These are phyloP conservation scores for Adelognathus sp. DNA, from an alignment of 2,888 invertebrate genomes.

Conservation along the genomic window DNA sequence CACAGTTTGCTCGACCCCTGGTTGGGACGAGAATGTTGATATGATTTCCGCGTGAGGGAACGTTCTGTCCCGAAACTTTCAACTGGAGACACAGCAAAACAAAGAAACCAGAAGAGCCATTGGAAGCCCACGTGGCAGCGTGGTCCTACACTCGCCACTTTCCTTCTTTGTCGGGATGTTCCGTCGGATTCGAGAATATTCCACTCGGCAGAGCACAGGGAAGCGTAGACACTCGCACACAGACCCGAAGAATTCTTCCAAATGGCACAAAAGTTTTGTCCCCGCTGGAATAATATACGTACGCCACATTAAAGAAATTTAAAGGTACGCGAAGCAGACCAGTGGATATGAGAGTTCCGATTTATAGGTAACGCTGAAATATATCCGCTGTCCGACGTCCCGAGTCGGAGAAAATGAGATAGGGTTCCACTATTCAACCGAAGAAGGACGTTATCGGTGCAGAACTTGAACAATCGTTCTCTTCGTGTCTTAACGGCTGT, in stretches of 20 bases:
- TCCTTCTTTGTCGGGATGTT: not conserved
- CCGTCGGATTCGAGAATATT: conserved; percentile 36
- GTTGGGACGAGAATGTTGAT: no score
- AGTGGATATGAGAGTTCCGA: conserved; percentile 75
- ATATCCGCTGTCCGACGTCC: conserved; percentile 59
- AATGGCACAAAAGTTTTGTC: conserved; percentile 65
- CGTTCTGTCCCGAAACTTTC: not conserved
- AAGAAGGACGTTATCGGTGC: conserved; percentile 43
- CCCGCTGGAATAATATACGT: conserved; percentile 71
- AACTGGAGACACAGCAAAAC: not conserved
- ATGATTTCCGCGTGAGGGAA: no score
- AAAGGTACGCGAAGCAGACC: conserved; percentile 64
- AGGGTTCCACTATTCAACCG: conserved; percentile 28
- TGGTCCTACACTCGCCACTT: not conserved
- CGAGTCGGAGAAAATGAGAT: conserved; percentile 8
- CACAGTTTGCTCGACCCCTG: no score
- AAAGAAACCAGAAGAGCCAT: conserved; percentile 6
- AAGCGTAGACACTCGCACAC: conserved; percentile 9
- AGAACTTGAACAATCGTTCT: conserved; percentile 3
- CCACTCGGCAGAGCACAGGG: conserved; percentile 22
- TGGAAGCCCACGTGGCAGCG: not conserved
- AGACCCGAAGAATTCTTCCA: conserved; percentile 44
- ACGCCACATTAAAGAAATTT: conserved; percentile 76
- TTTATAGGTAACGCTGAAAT: conserved; percentile 70
- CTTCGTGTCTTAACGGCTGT: not conserved